Evolutionary conservation across 2,888 invertebrate species (phyloP).

Genomic region (Orthosia gracilis): DNA sequence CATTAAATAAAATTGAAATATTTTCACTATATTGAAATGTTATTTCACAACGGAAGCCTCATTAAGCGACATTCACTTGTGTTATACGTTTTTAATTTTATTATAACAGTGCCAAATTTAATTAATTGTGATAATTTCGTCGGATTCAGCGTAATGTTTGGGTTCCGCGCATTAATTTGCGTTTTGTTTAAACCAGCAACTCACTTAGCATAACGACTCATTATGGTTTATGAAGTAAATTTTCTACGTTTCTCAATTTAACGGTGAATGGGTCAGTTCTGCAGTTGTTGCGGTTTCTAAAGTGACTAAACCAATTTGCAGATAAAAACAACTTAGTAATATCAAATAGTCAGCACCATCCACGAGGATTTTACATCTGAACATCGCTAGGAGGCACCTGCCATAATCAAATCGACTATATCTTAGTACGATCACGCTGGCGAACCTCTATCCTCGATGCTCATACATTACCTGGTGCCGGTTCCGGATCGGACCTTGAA

Average conservation of each 20-base stretch:
- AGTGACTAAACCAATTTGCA: neutral
- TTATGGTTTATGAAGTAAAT: slow-evolving; percentile 56
- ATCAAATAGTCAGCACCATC: too few relatives aligned
- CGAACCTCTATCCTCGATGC: too few relatives aligned
- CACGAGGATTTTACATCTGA: too few relatives aligned
- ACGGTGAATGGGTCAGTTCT: neutral
- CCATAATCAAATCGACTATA: too few relatives aligned
- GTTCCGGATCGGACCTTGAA: too few relatives aligned
- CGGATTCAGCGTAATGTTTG: slow-evolving; percentile 61
- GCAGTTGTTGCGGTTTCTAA: neutral
- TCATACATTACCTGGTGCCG: too few relatives aligned
- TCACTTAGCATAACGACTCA: slow-evolving; percentile 62
- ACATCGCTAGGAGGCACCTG: too few relatives aligned
- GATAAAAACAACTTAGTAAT: too few relatives aligned
- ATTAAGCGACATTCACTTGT: slow-evolving; percentile 66
- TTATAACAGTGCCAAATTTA: slow-evolving; percentile 64
- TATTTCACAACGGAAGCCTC: slow-evolving; percentile 63
- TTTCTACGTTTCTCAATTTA: slow-evolving; percentile 40
- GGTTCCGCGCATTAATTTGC: slow-evolving; percentile 62
- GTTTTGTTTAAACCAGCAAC: slow-evolving; percentile 65
- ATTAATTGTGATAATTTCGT: slow-evolving; percentile 66
- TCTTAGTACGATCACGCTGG: too few relatives aligned
- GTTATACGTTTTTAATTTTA: slow-evolving; percentile 67
- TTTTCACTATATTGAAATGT: slow-evolving; percentile 63
- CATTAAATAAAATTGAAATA: slow-evolving; percentile 70